Evolutionary conservation across 2,888 invertebrate genomes (phyloP).

Genomic region (Trichopoda pennipes): DNA sequence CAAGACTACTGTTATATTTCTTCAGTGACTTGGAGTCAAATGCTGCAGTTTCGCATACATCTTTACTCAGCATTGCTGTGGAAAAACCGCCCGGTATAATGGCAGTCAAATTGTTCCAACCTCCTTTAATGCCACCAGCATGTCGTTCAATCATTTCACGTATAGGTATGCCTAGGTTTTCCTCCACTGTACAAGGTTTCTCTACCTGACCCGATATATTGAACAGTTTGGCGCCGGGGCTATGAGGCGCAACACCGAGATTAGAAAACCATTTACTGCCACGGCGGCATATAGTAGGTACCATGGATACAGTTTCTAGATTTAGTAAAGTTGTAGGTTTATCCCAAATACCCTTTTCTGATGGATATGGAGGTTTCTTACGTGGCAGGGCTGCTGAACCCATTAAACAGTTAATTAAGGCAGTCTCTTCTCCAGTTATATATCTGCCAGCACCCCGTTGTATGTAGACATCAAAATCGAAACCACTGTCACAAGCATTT

Average conservation of each 20-base stretch:
- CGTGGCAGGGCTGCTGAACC: constrained; percentile 98
- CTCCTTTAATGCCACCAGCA: constrained; percentile 97
- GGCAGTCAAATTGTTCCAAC: constrained; percentile 98
- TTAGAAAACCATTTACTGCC: constrained; percentile 97
- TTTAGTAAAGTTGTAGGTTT: constrained; percentile 99
- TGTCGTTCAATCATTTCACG: constrained; percentile 96
- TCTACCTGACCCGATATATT: constrained; percentile 99
- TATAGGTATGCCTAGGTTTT: constrained; percentile 98
- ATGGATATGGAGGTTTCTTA: constrained; percentile 99
- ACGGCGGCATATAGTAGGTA: constrained; percentile 95
- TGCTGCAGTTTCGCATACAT: constrained; percentile 92
- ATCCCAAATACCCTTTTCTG: constrained; percentile 97
- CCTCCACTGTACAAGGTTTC: constrained; percentile 98
- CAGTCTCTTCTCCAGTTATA: constrained; percentile 99
- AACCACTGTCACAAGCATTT: constrained; percentile 96
- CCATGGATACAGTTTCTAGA: constrained; percentile 97
- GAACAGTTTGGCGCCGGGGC: constrained; percentile 97
- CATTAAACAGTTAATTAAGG: constrained; percentile 97
- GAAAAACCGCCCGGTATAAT: constrained; percentile 99
- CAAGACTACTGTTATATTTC: constrained; percentile 93
- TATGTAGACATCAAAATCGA: constrained; percentile 96
- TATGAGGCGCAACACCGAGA: constrained; percentile 93
- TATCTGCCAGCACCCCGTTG: constrained; percentile 99
- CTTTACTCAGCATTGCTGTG: constrained; percentile 96
- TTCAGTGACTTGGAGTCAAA: constrained; percentile 98